Evolutionary conservation across 2,113 vertebrate genomes (phyloP).

Genomic region (Erythrocercus mccallii): DNA sequence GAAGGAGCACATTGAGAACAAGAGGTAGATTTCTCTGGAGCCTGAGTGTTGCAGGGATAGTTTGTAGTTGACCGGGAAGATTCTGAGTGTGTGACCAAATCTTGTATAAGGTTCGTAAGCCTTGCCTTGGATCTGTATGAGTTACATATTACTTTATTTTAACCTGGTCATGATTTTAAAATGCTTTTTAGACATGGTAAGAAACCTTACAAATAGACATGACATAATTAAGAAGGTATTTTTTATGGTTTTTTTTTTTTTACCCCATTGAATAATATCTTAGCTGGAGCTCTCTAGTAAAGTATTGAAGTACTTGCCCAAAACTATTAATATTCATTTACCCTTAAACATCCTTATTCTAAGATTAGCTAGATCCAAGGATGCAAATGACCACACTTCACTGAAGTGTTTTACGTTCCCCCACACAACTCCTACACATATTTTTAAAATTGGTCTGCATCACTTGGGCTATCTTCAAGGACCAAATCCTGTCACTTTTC

Average conservation of each 20-base stretch:
- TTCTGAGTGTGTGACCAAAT: background rate
- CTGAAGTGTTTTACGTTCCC: background rate
- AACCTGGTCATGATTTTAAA: background rate
- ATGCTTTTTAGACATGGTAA: background rate
- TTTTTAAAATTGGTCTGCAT: background rate
- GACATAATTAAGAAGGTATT: background rate
- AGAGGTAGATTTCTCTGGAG: background rate
- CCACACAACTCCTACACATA: background rate
- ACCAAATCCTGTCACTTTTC: background rate
- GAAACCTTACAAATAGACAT: background rate
- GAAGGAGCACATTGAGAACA: background rate
- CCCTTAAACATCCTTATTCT: background rate
- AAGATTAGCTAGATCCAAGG: background rate
- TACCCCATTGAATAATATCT: background rate
- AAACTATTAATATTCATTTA: background rate
- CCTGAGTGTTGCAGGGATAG: background rate
- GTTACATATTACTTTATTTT: background rate
- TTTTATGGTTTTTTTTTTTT: background rate
- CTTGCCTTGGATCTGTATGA: background rate
- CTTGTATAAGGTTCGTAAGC: background rate
- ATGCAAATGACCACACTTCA: background rate
- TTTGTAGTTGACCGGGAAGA: background rate
- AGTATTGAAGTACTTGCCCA: background rate
- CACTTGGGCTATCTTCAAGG: background rate
- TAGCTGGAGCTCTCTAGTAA: background rate